Conservation (phyloP, 2,113 vertebrate genomes). For the Mirounga angustirostris region DNA sequence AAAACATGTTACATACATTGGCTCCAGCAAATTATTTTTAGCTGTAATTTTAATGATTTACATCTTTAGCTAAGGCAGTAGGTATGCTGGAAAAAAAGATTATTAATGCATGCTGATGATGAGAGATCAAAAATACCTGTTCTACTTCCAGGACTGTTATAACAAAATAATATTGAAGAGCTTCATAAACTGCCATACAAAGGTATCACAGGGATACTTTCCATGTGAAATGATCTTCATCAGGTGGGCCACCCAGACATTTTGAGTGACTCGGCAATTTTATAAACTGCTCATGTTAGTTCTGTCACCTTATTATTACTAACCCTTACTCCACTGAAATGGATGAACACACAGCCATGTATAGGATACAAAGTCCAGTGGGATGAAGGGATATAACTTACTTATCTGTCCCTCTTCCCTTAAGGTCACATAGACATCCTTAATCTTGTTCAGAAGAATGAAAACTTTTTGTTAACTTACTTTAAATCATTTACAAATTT, state of each 20-base stretch:
- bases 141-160: neutral
- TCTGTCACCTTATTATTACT: neutral
- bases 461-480: neutral
- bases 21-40: neutral
- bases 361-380: neutral
- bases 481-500: neutral
- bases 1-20: neutral
- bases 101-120: neutral
- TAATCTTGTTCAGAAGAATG: neutral
- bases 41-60: neutral
- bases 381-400: constrained; percentile 2
- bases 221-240: neutral
- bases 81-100: neutral
- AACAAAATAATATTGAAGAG: neutral
- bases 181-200: neutral
- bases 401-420: neutral
- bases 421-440: neutral
- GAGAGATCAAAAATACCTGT: neutral
- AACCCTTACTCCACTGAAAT: neutral
- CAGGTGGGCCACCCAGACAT: neutral
- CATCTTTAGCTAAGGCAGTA: neutral
- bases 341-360: neutral
- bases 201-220: neutral
- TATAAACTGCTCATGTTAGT: neutral
- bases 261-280: neutral